Evolutionary conservation across 2,797 vertebrate species (phyloP).

Genomic region (Dendrocincla fuliginosa): DNA sequence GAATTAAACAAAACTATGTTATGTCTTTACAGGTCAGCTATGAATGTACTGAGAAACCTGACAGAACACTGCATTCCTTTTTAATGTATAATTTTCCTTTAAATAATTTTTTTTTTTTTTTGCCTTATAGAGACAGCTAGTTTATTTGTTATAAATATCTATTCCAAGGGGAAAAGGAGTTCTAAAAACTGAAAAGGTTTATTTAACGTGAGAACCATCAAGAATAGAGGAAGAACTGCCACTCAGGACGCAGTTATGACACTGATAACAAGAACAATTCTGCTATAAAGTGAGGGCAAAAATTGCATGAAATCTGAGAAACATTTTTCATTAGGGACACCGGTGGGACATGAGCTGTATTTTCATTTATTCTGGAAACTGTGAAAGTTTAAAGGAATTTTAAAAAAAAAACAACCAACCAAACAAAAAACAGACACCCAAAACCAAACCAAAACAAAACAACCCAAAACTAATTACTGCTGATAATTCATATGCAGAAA

Average conservation of each 20-base stretch:
- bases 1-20: background rate
- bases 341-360: background rate
- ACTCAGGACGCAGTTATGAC: background rate
- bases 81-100: background rate
- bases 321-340: background rate
- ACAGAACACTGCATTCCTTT: background rate
- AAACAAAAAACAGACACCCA: too few relatives aligned
- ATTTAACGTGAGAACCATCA: background rate
- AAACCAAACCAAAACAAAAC: background rate
- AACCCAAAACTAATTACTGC: background rate
- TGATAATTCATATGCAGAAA: background rate
- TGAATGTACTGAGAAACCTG: background rate
- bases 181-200: background rate
- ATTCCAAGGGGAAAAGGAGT: background rate
- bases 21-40: background rate
- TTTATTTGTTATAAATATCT: background rate
- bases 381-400: background rate
- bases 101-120: background rate
- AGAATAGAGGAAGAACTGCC: background rate
- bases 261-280: background rate
- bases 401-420: background rate
- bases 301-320: background rate
- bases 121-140: background rate
- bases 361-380: background rate
- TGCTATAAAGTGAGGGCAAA: background rate